Evolutionary conservation across 2,113 vertebrate species (phyloP).

Genomic region (Trichechus manatus): DNA sequence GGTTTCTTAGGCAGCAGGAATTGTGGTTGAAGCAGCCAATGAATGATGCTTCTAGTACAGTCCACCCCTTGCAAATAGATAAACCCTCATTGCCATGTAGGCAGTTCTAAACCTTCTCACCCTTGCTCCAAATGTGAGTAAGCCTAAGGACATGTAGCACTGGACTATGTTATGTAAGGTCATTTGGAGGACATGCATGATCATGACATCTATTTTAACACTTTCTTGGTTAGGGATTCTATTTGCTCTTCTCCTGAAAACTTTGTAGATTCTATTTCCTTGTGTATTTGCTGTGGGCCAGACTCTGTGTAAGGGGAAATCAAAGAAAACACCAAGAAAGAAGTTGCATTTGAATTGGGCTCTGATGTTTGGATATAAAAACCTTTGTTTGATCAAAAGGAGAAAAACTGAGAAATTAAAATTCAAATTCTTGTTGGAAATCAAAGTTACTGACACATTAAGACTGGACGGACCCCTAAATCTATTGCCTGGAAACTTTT

Average conservation of each 20-base stretch:
- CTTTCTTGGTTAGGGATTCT: background rate
- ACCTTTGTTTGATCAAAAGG: background rate
- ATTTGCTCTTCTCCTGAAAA: background rate
- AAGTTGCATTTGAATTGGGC: background rate
- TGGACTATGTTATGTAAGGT: accelerated
- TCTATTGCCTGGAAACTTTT: background rate
- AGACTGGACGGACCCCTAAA: background rate
- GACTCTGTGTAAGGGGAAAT: background rate
- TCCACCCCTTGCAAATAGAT: background rate
- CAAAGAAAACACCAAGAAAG: background rate
- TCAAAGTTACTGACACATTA: background rate
- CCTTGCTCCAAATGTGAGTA: too few species aligned
- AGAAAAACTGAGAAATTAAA: background rate
- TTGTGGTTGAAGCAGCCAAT: accelerated
- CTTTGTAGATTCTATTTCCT: background rate
- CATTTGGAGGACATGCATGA: background rate
- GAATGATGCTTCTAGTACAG: accelerated
- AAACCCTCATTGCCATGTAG: too few species aligned
- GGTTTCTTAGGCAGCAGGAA: background rate
- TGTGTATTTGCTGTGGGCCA: background rate
- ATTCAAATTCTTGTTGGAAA: background rate
- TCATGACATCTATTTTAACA: background rate
- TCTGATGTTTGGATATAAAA: background rate
- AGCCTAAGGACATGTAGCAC: accelerated
- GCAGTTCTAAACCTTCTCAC: background rate